phyloP scores from a whole-genome alignment of 2,888 invertebrate genomes.

The Drosophila melanosoma region DNA sequence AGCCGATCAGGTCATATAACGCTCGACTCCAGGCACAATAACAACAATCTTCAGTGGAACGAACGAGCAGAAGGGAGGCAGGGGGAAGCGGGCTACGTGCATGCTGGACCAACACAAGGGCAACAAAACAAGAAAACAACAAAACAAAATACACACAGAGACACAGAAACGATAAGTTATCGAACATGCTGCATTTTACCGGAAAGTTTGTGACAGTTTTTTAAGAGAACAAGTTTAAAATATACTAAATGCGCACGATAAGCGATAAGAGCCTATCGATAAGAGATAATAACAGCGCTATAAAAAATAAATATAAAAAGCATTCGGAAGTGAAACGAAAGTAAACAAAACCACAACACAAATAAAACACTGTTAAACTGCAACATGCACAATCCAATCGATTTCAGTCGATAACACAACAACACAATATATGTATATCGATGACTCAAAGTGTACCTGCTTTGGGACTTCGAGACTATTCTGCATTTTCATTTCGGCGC shows the following conservation, averaged over 20 bases:
- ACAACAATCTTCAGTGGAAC: not conserved
- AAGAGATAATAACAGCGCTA: not conserved
- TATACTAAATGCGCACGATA: not conserved
- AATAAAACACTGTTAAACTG: not conserved
- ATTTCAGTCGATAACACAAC: constrained; percentile 12
- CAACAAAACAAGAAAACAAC: constrained; percentile 3
- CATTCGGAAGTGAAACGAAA: not conserved
- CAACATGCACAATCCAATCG: not conserved
- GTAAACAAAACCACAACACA: not conserved
- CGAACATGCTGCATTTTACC: constrained; percentile 3
- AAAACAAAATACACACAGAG: constrained; percentile 1
- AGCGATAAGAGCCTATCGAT: constrained; percentile 5
- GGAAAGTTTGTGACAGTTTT: not conserved
- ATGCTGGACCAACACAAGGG: constrained; percentile 26
- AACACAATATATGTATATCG: constrained; percentile 2
- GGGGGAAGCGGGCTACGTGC: not conserved
- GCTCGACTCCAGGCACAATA: not conserved
- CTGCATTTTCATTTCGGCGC: constrained; percentile 96
- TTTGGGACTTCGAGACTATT: constrained; percentile 96
- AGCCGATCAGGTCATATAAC: constrained; percentile 4
- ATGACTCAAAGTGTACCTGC: constrained; percentile 86
- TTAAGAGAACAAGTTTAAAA: not conserved
- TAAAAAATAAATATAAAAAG: not conserved
- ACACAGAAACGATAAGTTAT: constrained; percentile 9
- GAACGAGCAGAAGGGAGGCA: not conserved